phyloP scores from a whole-genome alignment of 2,888 invertebrate species.

The Strigamia transsilvanica region DNA sequence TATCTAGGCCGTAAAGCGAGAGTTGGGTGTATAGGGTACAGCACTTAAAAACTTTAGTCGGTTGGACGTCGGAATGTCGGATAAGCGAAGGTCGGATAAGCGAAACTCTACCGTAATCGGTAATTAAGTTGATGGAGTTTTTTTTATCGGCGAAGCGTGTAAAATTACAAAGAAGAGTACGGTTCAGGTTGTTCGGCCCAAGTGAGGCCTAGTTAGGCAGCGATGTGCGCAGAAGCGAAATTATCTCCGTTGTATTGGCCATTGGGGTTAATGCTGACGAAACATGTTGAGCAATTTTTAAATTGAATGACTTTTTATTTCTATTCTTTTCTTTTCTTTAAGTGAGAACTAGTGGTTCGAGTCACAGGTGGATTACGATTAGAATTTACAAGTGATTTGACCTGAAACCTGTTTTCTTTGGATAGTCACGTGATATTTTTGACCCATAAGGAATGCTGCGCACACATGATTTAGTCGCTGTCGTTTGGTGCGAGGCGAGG shows the following conservation, averaged over 20 bases:
- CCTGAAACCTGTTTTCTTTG: constrained; percentile 31
- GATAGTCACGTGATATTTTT: not conserved
- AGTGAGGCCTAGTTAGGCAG: not conserved
- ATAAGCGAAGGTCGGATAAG: no score
- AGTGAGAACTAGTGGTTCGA: not conserved
- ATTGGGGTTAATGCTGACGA: not conserved
- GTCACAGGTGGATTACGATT: constrained; percentile 12
- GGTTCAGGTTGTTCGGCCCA: not conserved
- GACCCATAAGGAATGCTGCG: constrained; percentile 2
- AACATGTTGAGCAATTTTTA: no score
- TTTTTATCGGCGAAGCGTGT: not conserved
- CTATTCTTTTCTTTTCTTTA: constrained; percentile 16
- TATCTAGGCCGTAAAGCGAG: no score
- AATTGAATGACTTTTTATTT: constrained; percentile 38
- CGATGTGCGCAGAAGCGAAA: not conserved
- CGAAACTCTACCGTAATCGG: not conserved
- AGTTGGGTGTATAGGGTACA: no score
- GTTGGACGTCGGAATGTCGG: no score
- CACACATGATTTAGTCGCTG: no score
- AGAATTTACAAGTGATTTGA: not conserved
- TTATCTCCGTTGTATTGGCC: constrained; percentile 4
- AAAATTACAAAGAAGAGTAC: not conserved
- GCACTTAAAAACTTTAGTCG: no score
- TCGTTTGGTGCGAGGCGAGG: no score
- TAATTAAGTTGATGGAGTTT: not conserved